Evolutionary conservation across 2,888 invertebrate species (phyloP), one percentile per base, ranked within the genome.

Genomic region (Nemurella pictetii): DNA sequence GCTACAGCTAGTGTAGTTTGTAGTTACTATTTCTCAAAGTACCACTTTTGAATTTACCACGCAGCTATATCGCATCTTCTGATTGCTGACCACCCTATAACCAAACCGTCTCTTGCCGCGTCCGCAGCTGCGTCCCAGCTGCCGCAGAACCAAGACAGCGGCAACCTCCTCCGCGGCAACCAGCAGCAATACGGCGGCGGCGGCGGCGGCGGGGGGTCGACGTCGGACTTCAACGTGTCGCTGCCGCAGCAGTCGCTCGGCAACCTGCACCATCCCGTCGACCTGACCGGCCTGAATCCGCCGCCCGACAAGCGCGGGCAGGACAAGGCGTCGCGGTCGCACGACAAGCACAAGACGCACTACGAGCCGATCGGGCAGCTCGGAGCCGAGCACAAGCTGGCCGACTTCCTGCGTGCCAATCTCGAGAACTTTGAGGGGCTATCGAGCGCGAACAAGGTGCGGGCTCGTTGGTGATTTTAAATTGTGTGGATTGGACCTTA

Each of bases 371-470:
- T 55, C 2, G 82, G 72, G 15, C 85, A 15, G 82, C 29, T 77
- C 20, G 78, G 36, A 25, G 80, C 84, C 15, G 94, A 94, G 88
- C 94, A 94, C 87, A 95, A 95, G 89, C 91, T 95, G 35, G 94
- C 94, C 25, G 95, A 95, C 89, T 95, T 95, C 89, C 90, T 94
- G 86, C 93, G 95, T 88, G 94, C 94, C 9, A 95, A 95, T 90
- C 89, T 95, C 86, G 95, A 95, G 88, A 94, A 93, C 89, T 90
- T 95, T 86, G 95, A 95, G 89, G 94, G 94, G 0, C 90, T 93
- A 25, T 88, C 88, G 25, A 88, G 88, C 85, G 87, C 89, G 12
- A 88, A 88, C 82, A 89, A 89, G 87, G 88, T 88, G 84, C 85
- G 55, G 12, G 35, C n/a, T 83, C 72, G 15, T 30, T 25, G n/a